These are phyloP conservation scores for Tylochromis polylepis DNA, from an alignment of 2,113 vertebrate species.

Conservation along the genomic window DNA sequence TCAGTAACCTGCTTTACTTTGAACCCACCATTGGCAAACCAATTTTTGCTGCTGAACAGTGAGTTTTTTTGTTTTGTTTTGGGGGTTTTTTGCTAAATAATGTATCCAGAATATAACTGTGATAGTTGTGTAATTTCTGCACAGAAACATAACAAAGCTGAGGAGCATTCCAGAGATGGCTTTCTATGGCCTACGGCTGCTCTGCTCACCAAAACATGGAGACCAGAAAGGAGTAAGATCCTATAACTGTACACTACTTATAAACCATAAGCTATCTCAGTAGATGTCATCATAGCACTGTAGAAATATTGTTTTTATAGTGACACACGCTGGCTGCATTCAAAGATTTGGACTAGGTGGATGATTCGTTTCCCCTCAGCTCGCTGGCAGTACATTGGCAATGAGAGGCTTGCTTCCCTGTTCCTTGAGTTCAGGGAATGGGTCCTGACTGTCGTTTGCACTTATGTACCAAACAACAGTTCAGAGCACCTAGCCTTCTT, in stretches of 20 bases:
- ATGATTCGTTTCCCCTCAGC: too few relatives aligned
- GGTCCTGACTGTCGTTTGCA: not conserved
- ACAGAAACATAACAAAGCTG: slow-evolving; percentile 70
- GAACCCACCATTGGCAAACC: slow-evolving; percentile 75
- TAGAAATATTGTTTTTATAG: not conserved
- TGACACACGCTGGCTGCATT: not conserved
- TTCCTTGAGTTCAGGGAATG: not conserved
- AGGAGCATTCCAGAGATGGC: slow-evolving; percentile 82
- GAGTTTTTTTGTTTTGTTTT: not conserved
- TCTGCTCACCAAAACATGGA: slow-evolving; percentile 81
- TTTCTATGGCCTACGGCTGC: slow-evolving; percentile 78
- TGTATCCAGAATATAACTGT: not conserved
- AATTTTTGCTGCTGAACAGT: slow-evolving; percentile 41
- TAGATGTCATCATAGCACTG: not conserved
- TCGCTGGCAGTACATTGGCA: too few relatives aligned
- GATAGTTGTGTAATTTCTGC: not conserved
- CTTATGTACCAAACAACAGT: not conserved
- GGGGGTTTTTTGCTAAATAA: not conserved
- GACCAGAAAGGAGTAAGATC: slow-evolving; percentile 78
- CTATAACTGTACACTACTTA: accelerated
- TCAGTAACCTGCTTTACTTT: slow-evolving; percentile 79
- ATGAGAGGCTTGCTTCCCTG: not conserved
- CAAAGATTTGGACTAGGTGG: not conserved
- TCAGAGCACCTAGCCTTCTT: not conserved
- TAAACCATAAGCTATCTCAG: not conserved